Evolutionary conservation across 2,797 vertebrate genomes (phyloP).

Genomic region (Peromyscus aztecus): DNA sequence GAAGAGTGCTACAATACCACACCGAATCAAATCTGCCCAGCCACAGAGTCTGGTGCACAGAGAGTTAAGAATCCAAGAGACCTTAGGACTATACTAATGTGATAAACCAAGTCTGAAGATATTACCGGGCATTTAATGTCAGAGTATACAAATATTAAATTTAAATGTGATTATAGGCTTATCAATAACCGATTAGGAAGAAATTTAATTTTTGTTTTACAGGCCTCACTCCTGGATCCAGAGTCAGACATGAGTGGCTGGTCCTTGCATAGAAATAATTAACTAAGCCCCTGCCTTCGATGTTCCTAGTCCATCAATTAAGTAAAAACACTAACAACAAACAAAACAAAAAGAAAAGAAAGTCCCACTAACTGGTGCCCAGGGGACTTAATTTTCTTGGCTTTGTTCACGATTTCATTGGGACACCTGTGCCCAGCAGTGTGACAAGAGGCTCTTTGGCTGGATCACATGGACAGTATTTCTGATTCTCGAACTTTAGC

Average conservation of each 20-base stretch:
- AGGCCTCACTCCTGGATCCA: not conserved
- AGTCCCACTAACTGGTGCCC: not conserved
- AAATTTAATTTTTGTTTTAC: constrained; percentile 47
- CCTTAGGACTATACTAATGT: not conserved
- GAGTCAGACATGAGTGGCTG: not conserved
- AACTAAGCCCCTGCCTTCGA: not conserved
- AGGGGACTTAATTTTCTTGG: not conserved
- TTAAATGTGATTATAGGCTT: constrained; percentile 19
- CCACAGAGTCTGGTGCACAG: not conserved
- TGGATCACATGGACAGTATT: not conserved
- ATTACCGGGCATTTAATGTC: not conserved
- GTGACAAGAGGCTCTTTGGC: not conserved
- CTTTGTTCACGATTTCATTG: not conserved
- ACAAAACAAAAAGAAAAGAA: not conserved
- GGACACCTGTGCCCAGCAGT: not conserved
- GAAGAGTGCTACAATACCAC: not conserved
- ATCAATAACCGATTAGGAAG: not conserved
- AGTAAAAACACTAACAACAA: not conserved
- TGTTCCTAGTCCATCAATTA: not conserved
- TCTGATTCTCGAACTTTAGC: not conserved
- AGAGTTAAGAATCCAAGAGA: not conserved
- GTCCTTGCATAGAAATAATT: constrained; percentile 22
- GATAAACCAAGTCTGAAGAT: not conserved
- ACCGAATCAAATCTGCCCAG: not conserved
- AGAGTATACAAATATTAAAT: constrained; percentile 11